Evolutionary conservation across 2,113 vertebrate genomes (phyloP), one percentile per base, ranked within the genome.

Genomic region (Pao palembangensis): DNA sequence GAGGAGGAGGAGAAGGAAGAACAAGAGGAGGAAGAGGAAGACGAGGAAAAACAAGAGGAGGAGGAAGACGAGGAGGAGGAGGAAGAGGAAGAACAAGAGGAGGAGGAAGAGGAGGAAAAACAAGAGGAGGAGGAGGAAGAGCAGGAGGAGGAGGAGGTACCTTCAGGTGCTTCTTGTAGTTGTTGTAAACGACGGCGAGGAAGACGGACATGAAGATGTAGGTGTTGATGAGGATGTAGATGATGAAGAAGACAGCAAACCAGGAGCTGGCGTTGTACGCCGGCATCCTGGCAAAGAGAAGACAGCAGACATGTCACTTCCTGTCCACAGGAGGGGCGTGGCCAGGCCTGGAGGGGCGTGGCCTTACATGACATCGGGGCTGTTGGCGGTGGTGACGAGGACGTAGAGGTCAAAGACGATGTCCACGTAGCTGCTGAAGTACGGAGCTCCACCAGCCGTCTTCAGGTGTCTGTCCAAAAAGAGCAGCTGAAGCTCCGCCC

Each of bases 191-290:
- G 10, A 98, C 94, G 0, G 95, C 96, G 78, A 98, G 78, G 87
- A 98, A 98, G 62, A 98, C 92, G 0, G 96, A 98, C 96, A 96
- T 96, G 88, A 98, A 98, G 84, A 96, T 94, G 31, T 97, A 98
- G 1, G 93, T 98, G 85, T 98, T 97, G 86, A 97, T 59, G 11
- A 98, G 87, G 81, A 95, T 92, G 31, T 94, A 98, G 17, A 93
- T 38, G 18, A 97, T 92, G 81, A 98, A 98, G 88, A 94, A 98
- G 60, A 95, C 51, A 23, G 91, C 88, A 0, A 94, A 98, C 84
- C 90, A 80, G n/a, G 86, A 82, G 48, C 82, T 94, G 84, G 85
- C 77, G 76, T 96, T 92, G 82, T 96, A 98, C 0, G 95, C 96
- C 0, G 96, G 96, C 94, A 98, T 97, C 94, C 96, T 98, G 50